Conservation (phyloP, 1,140 invertebrate species). For the Pseudomyrmex cubaensis region DNA sequence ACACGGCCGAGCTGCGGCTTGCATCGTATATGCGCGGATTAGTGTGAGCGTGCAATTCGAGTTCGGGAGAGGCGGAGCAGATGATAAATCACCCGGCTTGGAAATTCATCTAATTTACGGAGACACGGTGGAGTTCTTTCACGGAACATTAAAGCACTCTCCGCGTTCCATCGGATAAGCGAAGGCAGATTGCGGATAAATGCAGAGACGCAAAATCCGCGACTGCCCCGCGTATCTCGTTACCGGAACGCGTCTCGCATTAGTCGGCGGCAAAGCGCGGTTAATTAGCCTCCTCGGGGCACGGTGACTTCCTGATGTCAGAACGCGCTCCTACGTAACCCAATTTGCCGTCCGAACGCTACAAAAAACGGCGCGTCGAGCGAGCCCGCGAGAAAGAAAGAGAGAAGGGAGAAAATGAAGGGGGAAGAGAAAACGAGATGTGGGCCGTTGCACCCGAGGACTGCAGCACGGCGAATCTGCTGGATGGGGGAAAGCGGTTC, state of each 20-base stretch:
- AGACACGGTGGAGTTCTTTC: neutral
- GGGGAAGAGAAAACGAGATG: slow-evolving; percentile 7
- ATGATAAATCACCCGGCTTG: slow-evolving; percentile 32
- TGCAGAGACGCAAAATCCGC: neutral
- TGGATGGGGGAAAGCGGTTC: slow-evolving; percentile 28
- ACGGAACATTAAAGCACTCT: neutral
- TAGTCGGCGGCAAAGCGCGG: slow-evolving; percentile 40
- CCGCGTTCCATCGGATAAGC: slow-evolving; percentile 1
- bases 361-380: slow-evolving; percentile 43
- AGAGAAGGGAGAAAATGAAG: neutral
- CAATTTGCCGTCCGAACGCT: slow-evolving; percentile 68
- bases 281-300: slow-evolving; percentile 70
- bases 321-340: slow-evolving; percentile 69
- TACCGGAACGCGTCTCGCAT: slow-evolving; percentile 31
- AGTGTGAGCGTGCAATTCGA: neutral
- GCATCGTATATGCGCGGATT: slow-evolving; percentile 6
- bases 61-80: no score
- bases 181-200: slow-evolving; percentile 25
- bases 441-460: slow-evolving; percentile 32
- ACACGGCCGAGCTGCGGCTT: neutral
- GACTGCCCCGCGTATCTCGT: slow-evolving; percentile 13
- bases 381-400: slow-evolving; percentile 36
- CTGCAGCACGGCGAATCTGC: slow-evolving; percentile 6
- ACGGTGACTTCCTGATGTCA: slow-evolving; percentile 66
- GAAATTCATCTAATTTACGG: slow-evolving; percentile 48